These are phyloP conservation scores for Catharus minimus DNA, from an alignment of 2,113 vertebrate genomes.

Conservation along the genomic window DNA sequence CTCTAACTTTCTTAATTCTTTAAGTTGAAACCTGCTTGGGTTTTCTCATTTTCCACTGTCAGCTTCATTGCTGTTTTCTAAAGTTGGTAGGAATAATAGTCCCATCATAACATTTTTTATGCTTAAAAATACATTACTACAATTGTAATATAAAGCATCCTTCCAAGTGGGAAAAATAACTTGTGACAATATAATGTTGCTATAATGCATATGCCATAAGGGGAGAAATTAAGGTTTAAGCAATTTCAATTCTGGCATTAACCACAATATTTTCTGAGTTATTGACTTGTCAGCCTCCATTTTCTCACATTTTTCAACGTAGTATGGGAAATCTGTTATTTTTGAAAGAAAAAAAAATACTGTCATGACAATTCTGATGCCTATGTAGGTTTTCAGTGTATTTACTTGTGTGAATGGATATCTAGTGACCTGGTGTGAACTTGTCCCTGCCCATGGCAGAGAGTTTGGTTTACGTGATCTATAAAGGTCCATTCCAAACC, in stretches of 20 bases:
- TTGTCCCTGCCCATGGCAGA: not conserved
- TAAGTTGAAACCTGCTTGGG: not conserved
- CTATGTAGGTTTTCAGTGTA: not conserved
- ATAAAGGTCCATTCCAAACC: not conserved
- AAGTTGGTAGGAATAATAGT: not conserved
- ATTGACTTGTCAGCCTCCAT: not conserved
- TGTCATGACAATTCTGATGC: not conserved
- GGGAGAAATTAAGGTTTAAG: not conserved
- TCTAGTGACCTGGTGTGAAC: not conserved
- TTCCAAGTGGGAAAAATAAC: not conserved
- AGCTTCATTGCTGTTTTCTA: not conserved
- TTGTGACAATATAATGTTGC: not conserved
- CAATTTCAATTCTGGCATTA: not conserved
- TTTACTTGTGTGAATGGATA: not conserved
- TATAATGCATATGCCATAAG: not conserved
- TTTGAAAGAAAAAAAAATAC: not conserved
- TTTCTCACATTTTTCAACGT: not conserved
- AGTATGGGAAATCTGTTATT: not conserved
- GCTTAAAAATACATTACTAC: not conserved
- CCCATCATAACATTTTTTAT: not conserved
- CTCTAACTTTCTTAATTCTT: not conserved
- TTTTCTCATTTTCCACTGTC: not conserved
- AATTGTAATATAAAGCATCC: not conserved
- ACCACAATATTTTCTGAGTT: not conserved
- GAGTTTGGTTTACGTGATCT: not conserved